A percentile compares a stretch with the other conserved stretches of the same genome.
Conservation (phyloP, 2,113 vertebrate species). For the Lycaon pictus region DNA sequence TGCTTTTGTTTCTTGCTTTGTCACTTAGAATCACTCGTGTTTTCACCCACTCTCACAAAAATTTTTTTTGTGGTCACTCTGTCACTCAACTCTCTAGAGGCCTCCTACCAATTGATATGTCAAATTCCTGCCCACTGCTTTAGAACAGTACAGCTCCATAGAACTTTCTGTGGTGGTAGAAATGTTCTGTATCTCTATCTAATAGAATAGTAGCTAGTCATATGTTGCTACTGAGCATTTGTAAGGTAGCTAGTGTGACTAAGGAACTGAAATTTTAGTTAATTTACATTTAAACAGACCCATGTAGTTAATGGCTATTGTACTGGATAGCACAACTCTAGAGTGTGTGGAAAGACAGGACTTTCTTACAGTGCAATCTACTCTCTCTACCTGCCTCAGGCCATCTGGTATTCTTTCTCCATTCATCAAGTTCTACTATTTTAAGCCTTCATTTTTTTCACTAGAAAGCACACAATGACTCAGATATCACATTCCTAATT, state of each 20-base stretch:
- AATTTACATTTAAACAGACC: conserved; percentile 29
- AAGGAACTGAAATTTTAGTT: conserved; percentile 33
- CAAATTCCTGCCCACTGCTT: neutral
- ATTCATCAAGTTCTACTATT: neutral
- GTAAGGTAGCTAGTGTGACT: neutral
- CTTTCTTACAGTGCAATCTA: neutral
- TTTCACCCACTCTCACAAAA: neutral
- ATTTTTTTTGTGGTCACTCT: neutral
- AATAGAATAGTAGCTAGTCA: neutral
- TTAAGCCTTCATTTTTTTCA: conserved; percentile 13
- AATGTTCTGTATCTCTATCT: neutral
- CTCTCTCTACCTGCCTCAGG: neutral
- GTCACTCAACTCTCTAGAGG: neutral
- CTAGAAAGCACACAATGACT: neutral
- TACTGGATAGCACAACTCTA: neutral
- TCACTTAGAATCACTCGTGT: neutral
- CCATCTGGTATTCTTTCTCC: neutral
- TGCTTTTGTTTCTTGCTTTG: conserved; percentile 12
- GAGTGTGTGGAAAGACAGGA: neutral
- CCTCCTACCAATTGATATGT: neutral
- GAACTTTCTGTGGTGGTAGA: neutral
- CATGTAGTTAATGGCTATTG: neutral
- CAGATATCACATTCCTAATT: neutral
- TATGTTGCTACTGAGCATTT: neutral
- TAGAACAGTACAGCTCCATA: neutral